Evolutionary conservation across 2,113 vertebrate species (phyloP).

Genomic region (Sprattus sprattus): DNA sequence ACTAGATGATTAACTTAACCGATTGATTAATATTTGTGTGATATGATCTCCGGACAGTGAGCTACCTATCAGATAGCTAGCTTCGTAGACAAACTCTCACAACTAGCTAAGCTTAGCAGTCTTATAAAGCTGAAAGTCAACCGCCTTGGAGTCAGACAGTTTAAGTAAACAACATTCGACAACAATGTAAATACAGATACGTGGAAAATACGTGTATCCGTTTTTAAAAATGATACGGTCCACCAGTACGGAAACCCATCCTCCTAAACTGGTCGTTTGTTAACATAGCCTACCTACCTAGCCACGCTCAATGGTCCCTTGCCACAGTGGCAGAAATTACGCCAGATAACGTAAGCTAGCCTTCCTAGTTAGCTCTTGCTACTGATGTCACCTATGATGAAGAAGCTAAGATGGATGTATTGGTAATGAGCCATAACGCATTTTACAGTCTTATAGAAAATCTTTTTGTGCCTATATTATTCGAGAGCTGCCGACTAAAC

Average conservation of each 20-base stretch:
- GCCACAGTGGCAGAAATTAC: slow-evolving; percentile 14
- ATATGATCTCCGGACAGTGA: neutral
- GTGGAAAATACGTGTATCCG: neutral
- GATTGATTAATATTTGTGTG: neutral
- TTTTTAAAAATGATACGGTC: neutral
- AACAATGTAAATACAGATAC: neutral
- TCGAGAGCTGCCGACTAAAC: neutral
- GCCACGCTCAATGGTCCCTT: slow-evolving; percentile 14
- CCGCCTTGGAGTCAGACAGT: neutral
- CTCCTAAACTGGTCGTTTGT: neutral
- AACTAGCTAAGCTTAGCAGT: neutral
- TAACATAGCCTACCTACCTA: neutral
- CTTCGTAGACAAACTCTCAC: neutral
- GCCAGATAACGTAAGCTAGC: slow-evolving; percentile 10
- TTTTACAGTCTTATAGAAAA: neutral
- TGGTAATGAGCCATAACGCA: neutral
- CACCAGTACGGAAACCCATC: slow-evolving; percentile 4
- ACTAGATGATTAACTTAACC: neutral
- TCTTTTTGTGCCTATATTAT: neutral
- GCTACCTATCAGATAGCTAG: neutral
- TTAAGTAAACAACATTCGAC: neutral
- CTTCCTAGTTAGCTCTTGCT: neutral
- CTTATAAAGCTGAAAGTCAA: neutral
- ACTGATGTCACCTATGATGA: neutral
- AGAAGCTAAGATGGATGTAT: neutral